Conservation (phyloP, 1,140 invertebrate species). For the Coptotermes formosanus region DNA sequence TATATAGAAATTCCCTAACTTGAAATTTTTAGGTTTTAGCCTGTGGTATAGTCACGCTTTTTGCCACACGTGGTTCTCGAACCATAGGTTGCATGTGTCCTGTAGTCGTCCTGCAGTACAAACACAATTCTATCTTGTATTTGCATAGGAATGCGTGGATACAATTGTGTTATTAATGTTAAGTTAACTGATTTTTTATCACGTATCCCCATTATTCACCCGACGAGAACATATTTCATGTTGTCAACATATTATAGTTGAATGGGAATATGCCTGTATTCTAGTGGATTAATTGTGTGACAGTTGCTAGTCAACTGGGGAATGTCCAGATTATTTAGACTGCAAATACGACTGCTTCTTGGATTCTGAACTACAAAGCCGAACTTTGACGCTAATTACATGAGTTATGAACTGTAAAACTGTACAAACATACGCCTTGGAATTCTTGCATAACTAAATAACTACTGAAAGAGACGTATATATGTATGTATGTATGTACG, state of each 20-base stretch:
- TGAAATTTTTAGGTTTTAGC: too few species aligned
- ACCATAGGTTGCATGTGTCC: neutral
- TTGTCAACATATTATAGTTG: neutral
- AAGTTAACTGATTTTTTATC: neutral
- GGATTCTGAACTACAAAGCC: neutral
- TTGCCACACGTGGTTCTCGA: too few species aligned
- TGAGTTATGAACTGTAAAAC: neutral
- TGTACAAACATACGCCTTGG: too few species aligned
- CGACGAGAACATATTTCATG: neutral
- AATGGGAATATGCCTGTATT: neutral
- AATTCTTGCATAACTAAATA: too few species aligned
- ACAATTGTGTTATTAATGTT: constrained; percentile 11
- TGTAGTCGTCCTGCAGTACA: neutral
- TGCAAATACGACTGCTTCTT: neutral
- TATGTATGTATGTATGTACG: too few species aligned
- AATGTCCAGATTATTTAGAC: neutral
- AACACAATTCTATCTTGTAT: neutral
- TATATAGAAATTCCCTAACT: too few species aligned
- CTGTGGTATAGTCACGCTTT: too few species aligned
- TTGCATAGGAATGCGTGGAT: neutral
- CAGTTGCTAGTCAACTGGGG: neutral
- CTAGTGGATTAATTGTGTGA: neutral
- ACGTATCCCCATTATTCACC: neutral
- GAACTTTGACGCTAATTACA: neutral
- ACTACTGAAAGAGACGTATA: too few species aligned